Evolutionary conservation across 2,888 invertebrate genomes (phyloP), one percentile per base, ranked within the genome.

Genomic region (Drosophila merina): DNA sequence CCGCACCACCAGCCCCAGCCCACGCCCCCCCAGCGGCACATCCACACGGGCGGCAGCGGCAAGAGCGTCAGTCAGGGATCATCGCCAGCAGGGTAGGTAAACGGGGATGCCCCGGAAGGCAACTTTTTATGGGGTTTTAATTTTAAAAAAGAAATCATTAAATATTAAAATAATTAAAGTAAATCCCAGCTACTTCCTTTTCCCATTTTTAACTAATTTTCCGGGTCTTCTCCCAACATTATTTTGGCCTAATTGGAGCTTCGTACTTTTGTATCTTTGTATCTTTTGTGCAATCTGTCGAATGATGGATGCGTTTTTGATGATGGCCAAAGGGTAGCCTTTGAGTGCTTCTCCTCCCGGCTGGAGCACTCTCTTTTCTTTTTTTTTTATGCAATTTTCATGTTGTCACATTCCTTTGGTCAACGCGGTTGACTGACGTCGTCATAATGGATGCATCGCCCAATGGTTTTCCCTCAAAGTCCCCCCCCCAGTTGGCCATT

Each of bases 51-150:
- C n/a, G 73, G 78, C 56, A 62, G 74, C 9, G 73, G 78, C 58
- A 91, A 90, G 66, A 88, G 91, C 71, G 87, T 87, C 68, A 90
- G 90, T 76, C 91, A 90, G 76, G 91, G 91, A 81, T 91, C 91
- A 70, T 91, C 91, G 68, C 90, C 91, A 77, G 90, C 91, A 47
- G 91, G 91, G 91, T 91, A 91, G 68, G 89, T 88, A 60, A 48
- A 38, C 26, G 25, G 12, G 4, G 36, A 2, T 10, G 36, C 36
- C 33, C 4, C 2, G n/a, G 9, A 2, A n/a, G n/a, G n/a, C n/a
- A 14, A 14, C 14, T 14, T 20, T 20, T 20, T 20, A 20, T 20
- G 1, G 20, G 20, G 2, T 2, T 20, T 20, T 20, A 20, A 20
- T 20, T 20, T 20, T 2, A 20, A 20, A 20, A 20, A 20, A 20